Conservation (phyloP, 2,888 invertebrate genomes). For the Megamerina dolium region DNA sequence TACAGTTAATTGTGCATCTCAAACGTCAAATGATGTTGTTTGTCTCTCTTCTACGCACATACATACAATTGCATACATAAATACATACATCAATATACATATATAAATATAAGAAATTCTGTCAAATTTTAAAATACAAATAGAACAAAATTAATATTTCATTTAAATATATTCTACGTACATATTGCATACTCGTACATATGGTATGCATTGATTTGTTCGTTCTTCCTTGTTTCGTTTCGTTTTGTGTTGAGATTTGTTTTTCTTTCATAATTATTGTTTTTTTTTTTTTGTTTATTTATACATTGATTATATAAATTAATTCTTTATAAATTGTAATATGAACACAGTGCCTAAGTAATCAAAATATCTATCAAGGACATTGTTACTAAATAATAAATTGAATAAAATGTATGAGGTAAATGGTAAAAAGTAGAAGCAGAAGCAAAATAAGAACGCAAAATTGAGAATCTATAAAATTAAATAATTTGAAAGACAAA, state of each 20-base stretch:
- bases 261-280: constrained; percentile 34
- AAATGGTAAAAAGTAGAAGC: constrained; percentile 3
- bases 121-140: no score
- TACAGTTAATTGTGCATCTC: no score
- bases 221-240: neutral
- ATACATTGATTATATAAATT: constrained; percentile 25
- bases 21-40: no score
- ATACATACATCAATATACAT: neutral
- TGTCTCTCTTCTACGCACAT: no score
- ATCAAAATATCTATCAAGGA: constrained; percentile 47
- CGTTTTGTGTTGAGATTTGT: neutral
- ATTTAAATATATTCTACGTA: no score
- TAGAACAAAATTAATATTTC: no score
- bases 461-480: constrained; percentile 9
- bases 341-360: constrained; percentile 50
- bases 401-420: constrained; percentile 15
- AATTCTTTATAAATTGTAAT: constrained; percentile 45
- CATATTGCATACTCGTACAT: no score
- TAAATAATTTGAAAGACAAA: constrained; percentile 5
- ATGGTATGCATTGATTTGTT: neutral
- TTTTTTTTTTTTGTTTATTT: constrained; percentile 20
- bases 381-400: constrained; percentile 42
- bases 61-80: neutral
- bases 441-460: constrained; percentile 14
- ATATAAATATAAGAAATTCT: no score